These are phyloP conservation scores for Pyrocoelia pectoralis DNA, from an alignment of 2,888 invertebrate genomes.

Conservation along the genomic window DNA sequence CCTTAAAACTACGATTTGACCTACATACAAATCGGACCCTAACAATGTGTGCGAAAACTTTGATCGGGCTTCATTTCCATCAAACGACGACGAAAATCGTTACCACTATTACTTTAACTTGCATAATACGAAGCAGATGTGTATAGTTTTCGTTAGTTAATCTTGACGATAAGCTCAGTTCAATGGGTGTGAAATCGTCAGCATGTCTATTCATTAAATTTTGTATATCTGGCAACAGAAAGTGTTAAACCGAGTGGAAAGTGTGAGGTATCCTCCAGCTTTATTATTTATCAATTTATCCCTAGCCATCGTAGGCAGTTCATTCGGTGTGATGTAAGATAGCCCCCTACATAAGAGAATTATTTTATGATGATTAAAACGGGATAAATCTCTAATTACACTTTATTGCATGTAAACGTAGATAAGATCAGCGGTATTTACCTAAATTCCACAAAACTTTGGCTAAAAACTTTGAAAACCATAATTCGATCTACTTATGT, in stretches of 20 bases:
- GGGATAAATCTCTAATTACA: no score
- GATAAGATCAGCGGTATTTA: no score
- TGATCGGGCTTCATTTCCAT: no score
- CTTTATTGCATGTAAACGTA: no score
- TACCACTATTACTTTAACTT: background rate
- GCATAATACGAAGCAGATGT: background rate
- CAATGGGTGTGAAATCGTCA: slow-evolving; percentile 6
- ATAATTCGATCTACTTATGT: no score
- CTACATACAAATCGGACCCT: no score
- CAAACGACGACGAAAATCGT: no score
- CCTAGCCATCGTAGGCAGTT: background rate
- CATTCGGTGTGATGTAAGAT: background rate
- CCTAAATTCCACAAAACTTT: no score
- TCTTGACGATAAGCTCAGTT: background rate
- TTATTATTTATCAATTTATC: slow-evolving; percentile 4
- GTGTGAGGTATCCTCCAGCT: background rate
- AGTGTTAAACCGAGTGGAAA: slow-evolving; percentile 2
- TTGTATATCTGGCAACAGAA: background rate
- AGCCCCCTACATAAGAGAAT: background rate
- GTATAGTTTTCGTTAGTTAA: background rate
- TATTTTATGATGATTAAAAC: background rate
- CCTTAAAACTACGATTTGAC: no score
- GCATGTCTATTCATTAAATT: slow-evolving; percentile 5
- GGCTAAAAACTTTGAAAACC: no score
- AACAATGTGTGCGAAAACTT: no score